Evolutionary conservation across 2,888 invertebrate species (phyloP).

Genomic region (Scrobipalpa costella): DNA sequence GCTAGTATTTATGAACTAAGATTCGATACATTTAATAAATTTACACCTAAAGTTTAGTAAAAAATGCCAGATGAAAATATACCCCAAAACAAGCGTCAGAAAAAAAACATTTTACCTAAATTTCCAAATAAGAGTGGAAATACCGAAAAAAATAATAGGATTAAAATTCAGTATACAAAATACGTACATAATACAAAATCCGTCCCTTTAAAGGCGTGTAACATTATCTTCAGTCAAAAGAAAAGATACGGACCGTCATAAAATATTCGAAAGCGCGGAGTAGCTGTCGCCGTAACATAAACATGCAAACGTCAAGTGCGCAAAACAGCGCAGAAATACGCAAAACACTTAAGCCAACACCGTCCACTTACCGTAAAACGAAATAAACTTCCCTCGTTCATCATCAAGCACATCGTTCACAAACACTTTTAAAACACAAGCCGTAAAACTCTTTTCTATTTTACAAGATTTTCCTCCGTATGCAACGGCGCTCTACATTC

Average conservation of each 20-base stretch:
- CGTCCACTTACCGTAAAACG: constrained; percentile 60
- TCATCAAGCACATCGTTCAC: constrained; percentile 64
- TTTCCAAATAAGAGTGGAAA: too few species aligned
- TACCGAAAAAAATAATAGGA: too few species aligned
- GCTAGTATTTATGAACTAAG: too few species aligned
- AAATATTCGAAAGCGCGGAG: constrained; percentile 29
- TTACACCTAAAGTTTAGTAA: too few species aligned
- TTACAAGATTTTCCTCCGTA: constrained; percentile 6
- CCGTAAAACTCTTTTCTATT: constrained; percentile 33
- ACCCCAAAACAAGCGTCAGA: too few species aligned
- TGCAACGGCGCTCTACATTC: constrained; percentile 31
- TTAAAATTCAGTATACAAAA: too few species aligned
- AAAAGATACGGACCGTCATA: constrained; percentile 25
- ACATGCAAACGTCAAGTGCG: constrained; percentile 20
- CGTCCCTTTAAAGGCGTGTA: constrained; percentile 1
- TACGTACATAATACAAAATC: neutral
- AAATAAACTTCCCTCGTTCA: constrained; percentile 61
- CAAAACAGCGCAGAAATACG: constrained; percentile 6
- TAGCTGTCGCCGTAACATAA: constrained; percentile 31
- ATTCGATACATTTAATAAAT: too few species aligned
- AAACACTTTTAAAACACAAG: constrained; percentile 52
- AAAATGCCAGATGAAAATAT: too few species aligned
- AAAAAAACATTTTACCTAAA: too few species aligned
- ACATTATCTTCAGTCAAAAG: constrained; percentile 21
- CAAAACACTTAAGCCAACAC: constrained; percentile 31